Base-by-base conservation (phyloP, 2,113 vertebrate species). In the Colossoma macropomum region DNA sequence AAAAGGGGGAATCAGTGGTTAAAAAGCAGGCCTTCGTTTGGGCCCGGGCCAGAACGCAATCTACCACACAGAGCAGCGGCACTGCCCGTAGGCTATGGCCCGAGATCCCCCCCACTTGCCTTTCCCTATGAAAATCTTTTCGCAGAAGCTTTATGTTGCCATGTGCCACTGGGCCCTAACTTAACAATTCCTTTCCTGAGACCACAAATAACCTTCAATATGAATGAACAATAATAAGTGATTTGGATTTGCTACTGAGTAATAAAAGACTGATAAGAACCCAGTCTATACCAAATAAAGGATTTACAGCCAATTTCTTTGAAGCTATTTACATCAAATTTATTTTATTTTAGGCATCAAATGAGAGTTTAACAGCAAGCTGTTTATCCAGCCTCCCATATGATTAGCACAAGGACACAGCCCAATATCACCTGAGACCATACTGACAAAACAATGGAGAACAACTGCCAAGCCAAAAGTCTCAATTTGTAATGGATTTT, bases 1-100 rank as follows among this genome's bases (percentile, higher is more conserved):
- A 92, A 93, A 91, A 90, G 91, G 91, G 92, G 91, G 89, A 92
- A 93, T 88, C 93, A 92, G 91, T 93, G 93, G 90, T 94, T 94
- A 95, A 94, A 93, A 94, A 92, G 93, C 93, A 93, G 85, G 85
- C 84, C 90, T 93, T 92, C 90, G 87, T 30, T 84, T 95, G 94
- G 93, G 87, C 79, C 62, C 0, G 27, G 79, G 92, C 94, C 93
- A 95, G 91, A 77, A 87, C 88, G 87, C 89, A 92, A 93, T 94
- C 90, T 92, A 91, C 87, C 91, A 90, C 91, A 89, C 89, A 89
- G 91, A 90, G 88, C 86, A 88, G 80, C 41, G 87, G 89, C 86
- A 90, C 88, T 88, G 92, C 90, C 77, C 71, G 28, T 79, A 56
- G 92, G 91, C 89, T 85, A 89, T 87, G 87, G 87, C 87, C 82